Percentiles rank a stretch among this genome's conserved stretches.
These are phyloP conservation scores for Vanessa cardui DNA, from an alignment of 2,888 invertebrate genomes.

Conservation along the genomic window DNA sequence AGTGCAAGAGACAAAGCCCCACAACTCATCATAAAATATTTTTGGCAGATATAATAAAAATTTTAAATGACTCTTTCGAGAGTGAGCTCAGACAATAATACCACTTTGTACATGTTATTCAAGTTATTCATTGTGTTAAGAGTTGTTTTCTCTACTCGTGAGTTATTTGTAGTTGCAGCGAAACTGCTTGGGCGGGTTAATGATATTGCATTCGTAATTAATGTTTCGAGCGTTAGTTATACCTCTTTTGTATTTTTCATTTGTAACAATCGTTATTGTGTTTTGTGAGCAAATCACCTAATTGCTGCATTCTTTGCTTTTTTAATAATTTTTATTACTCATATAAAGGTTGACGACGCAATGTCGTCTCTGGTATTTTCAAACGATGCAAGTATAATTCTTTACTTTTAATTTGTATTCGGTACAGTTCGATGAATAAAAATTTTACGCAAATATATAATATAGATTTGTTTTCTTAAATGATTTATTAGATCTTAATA, in stretches of 20 bases:
- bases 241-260: not conserved
- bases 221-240: constrained; percentile 1
- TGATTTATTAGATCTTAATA: no score
- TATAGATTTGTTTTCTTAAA: no score
- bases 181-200: constrained; percentile 12
- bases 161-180: constrained; percentile 19
- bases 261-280: not conserved
- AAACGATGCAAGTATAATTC: no score
- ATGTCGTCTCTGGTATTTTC: no score
- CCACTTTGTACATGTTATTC: constrained; percentile 30
- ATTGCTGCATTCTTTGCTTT: no score
- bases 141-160: constrained; percentile 19
- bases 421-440: no score
- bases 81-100: constrained; percentile 32
- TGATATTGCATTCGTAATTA: constrained; percentile 13
- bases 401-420: no score
- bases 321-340: no score
- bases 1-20: constrained; percentile 32
- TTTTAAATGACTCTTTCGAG: constrained; percentile 37
- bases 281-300: not conserved
- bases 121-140: constrained; percentile 33
- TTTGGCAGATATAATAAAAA: constrained; percentile 37
- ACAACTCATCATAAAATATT: constrained; percentile 38
- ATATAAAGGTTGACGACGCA: no score
- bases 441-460: no score